phyloP scores from a whole-genome alignment of 2,113 vertebrate genomes.

The Monopterus albus region DNA sequence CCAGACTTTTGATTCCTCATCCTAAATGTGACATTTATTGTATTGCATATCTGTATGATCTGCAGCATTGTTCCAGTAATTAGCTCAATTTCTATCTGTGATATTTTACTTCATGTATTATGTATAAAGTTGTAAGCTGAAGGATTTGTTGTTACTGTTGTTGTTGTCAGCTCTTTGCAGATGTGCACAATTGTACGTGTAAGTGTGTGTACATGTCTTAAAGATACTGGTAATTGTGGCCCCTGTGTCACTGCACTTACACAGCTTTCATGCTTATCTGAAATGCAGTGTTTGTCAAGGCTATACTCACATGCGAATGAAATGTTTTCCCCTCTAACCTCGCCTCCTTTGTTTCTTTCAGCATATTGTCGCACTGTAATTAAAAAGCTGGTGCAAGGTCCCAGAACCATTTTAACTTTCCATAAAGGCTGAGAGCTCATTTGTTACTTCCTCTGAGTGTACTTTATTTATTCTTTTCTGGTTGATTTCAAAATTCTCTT shows the following conservation, averaged over 20 bases:
- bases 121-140: not conserved
- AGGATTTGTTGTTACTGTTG: not conserved
- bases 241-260: not conserved
- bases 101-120: too few relatives aligned
- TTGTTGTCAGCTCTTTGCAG: not conserved
- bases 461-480: slow-evolving; percentile 32
- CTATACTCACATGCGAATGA: slow-evolving; percentile 1
- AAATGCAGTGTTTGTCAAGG: slow-evolving; percentile 23
- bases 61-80: too few relatives aligned
- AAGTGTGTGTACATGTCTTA: not conserved
- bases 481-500: slow-evolving; percentile 46
- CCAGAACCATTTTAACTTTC: slow-evolving; percentile 26
- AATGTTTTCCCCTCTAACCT: slow-evolving; percentile 35
- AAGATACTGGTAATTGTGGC: not conserved
- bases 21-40: too few relatives aligned
- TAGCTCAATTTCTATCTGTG: too few relatives aligned
- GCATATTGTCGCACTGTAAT: slow-evolving; percentile 35
- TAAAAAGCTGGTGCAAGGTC: slow-evolving; percentile 46
- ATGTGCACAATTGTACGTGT: too few relatives aligned
- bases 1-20: too few relatives aligned
- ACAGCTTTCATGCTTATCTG: slow-evolving; percentile 14
- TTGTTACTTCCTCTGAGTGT: slow-evolving; percentile 40
- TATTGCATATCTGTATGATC: too few relatives aligned
- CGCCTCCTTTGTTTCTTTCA: slow-evolving; percentile 35
- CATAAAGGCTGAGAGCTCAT: slow-evolving; percentile 37